A percentile compares a stretch with the other conserved stretches of the same genome.
phyloP scores from a whole-genome alignment of 2,113 vertebrate genomes.

The Pedetes capensis region DNA sequence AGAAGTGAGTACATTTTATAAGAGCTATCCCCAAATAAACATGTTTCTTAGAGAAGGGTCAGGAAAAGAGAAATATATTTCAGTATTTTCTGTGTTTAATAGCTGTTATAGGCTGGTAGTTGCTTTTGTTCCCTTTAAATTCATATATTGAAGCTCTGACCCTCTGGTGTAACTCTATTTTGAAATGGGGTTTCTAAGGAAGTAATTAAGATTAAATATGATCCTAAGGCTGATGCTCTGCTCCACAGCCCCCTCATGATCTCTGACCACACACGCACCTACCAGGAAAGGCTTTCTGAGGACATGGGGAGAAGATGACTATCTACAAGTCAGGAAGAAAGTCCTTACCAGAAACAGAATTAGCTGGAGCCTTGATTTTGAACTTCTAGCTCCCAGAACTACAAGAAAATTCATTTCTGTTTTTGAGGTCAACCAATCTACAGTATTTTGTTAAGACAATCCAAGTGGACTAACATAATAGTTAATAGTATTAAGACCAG shows the following conservation, averaged over 20 bases:
- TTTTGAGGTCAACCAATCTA: not conserved
- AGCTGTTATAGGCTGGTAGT: too few species aligned
- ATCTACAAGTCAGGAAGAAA: not conserved
- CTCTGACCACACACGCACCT: not conserved
- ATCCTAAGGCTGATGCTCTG: not conserved
- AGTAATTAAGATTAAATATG: not conserved
- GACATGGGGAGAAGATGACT: not conserved
- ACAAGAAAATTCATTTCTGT: not conserved
- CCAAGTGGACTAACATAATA: not conserved
- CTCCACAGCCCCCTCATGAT: not conserved
- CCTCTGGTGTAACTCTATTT: not conserved
- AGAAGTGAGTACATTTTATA: not conserved
- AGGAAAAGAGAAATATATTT: not conserved
- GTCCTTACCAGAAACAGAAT: not conserved
- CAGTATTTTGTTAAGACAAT: not conserved
- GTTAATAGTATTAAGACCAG: not conserved
- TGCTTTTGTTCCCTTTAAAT: not conserved
- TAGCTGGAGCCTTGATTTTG: not conserved
- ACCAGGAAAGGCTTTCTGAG: not conserved
- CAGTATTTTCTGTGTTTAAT: too few species aligned
- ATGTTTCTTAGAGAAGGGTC: not conserved
- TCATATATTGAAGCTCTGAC: not conserved
- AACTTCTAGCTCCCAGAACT: not conserved
- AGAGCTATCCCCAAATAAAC: not conserved
- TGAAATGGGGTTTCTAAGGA: not conserved